Percentiles rank a stretch among this genome's conserved stretches.
phyloP scores from a whole-genome alignment of 1,140 invertebrate genomes.

The Halyomorpha halys region DNA sequence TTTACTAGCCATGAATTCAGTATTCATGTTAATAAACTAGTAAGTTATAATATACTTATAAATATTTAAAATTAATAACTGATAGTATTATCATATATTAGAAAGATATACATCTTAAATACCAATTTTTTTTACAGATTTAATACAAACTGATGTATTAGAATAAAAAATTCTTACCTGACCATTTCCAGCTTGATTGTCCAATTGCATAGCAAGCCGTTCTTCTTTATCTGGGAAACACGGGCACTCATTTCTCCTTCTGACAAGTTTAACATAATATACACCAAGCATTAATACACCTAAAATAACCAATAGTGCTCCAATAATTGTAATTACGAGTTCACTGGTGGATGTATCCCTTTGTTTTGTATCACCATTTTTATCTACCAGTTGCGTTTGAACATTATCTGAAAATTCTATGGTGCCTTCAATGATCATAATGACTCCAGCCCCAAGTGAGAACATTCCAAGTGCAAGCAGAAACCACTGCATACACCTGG shows the following conservation, averaged over 20 bases:
- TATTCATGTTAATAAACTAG: too few species aligned
- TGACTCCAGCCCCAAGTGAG: constrained; percentile 32
- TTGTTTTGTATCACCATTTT: constrained; percentile 19
- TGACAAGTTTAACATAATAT: constrained; percentile 31
- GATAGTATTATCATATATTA: neutral
- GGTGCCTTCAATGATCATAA: constrained; percentile 33
- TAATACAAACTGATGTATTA: neutral
- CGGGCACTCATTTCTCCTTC: constrained; percentile 33
- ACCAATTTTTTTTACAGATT: too few species aligned
- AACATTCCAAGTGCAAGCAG: constrained; percentile 31
- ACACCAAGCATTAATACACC: constrained; percentile 30
- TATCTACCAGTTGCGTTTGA: constrained; percentile 24
- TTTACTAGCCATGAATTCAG: too few species aligned
- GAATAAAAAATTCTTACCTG: constrained; percentile 31
- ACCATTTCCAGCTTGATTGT: constrained; percentile 34
- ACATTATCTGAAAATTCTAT: constrained; percentile 27
- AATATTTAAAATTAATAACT: neutral
- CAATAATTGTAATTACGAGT: constrained; percentile 29
- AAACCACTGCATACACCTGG: constrained; percentile 33
- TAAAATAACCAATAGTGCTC: constrained; percentile 31
- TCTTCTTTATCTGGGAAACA: constrained; percentile 34
- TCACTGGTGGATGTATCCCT: constrained; percentile 14
- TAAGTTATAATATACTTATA: neutral
- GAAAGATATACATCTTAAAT: neutral
- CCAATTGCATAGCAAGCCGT: constrained; percentile 33